Evolutionary conservation across 1,140 invertebrate species (phyloP).

Genomic region (Pristionchus pacificus): DNA sequence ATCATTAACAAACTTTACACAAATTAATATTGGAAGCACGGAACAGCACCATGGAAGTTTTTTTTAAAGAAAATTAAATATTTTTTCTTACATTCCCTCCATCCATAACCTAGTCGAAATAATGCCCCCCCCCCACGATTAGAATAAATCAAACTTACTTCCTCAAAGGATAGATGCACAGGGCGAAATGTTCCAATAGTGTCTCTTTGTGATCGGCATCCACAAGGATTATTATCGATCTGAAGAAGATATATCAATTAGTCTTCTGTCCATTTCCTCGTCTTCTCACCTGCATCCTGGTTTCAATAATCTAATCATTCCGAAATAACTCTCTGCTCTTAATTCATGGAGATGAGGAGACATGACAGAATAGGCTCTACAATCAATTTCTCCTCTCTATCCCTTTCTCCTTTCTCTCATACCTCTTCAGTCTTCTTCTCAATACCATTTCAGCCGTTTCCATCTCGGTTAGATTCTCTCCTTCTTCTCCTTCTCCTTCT

Average conservation of each 20-base stretch:
- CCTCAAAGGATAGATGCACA: conserved; percentile 86
- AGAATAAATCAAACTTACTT: conserved; percentile 75
- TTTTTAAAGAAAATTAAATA: background rate
- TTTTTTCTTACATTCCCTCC: background rate
- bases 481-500: background rate
- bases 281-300: conserved; percentile 74
- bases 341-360: conserved; percentile 74
- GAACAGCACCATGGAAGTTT: background rate
- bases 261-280: background rate
- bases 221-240: conserved; percentile 79
- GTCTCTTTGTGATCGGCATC: conserved; percentile 80
- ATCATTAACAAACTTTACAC: conserved; percentile 29
- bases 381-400: background rate
- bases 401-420: background rate
- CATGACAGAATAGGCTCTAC: conserved; percentile 42
- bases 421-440: background rate
- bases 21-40: background rate
- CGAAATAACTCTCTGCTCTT: conserved; percentile 88
- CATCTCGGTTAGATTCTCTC: background rate
- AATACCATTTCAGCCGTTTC: background rate
- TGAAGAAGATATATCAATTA: background rate
- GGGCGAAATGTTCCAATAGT: conserved; percentile 83
- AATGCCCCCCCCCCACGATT: no score
- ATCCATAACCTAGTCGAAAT: no score
- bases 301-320: conserved; percentile 82